phyloP scores from a whole-genome alignment of 2,888 invertebrate species.

The Calameuta filiformis region DNA sequence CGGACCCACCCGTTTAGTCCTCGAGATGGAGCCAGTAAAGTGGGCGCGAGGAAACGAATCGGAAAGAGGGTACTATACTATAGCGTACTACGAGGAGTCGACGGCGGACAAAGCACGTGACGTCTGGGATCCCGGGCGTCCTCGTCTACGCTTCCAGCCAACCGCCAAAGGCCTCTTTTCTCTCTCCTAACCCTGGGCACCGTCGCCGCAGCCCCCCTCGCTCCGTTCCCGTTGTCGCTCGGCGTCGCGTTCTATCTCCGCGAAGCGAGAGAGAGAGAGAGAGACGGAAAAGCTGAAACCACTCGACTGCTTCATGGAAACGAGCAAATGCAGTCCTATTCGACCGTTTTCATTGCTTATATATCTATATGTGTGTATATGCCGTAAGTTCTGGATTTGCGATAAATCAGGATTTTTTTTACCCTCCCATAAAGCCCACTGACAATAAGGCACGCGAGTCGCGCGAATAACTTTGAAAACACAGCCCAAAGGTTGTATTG shows the following conservation, averaged over 20 bases:
- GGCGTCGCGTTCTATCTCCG: background rate
- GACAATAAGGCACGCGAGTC: background rate
- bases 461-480: background rate
- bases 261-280: background rate
- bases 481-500: background rate
- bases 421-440: background rate
- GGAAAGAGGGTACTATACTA: slow-evolving; percentile 12
- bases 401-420: background rate
- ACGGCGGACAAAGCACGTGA: slow-evolving; percentile 47
- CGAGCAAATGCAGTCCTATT: background rate
- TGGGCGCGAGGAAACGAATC: slow-evolving; percentile 27
- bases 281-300: background rate
- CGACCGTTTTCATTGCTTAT: background rate
- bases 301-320: background rate
- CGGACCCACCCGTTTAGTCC: slow-evolving; percentile 25
- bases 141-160: slow-evolving; percentile 32
- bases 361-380: background rate
- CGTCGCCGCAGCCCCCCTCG: background rate
- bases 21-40: slow-evolving; percentile 18
- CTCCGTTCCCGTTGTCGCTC: background rate
- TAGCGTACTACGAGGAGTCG: slow-evolving; percentile 6
- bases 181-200: background rate
- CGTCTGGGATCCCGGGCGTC: slow-evolving; percentile 47
- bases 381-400: background rate
- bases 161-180: background rate